Evolutionary conservation across 2,113 vertebrate genomes (phyloP).

Genomic region (Parus major): DNA sequence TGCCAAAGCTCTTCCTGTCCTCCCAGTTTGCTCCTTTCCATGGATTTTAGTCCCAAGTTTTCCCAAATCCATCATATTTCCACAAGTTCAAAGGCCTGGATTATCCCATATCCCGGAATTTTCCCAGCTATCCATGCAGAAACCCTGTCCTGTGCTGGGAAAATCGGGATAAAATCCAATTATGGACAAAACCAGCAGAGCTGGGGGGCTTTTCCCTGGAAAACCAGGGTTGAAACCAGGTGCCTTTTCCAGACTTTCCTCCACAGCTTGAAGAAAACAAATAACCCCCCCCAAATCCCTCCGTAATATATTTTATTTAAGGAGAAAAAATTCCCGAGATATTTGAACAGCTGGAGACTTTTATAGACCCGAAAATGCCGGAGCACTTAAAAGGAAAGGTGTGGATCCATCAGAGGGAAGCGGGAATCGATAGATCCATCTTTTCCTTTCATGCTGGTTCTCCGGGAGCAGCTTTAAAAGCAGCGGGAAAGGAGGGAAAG

Average conservation of each 20-base stretch:
- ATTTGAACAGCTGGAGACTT: background rate
- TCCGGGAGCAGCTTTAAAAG: background rate
- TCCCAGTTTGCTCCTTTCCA: background rate
- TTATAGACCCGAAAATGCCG: background rate
- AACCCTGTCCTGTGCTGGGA: background rate
- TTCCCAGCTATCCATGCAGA: background rate
- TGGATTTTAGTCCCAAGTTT: background rate
- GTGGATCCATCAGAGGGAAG: constrained; percentile 2
- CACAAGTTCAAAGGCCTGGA: background rate
- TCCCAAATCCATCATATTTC: background rate
- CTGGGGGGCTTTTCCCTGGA: background rate
- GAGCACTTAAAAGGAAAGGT: background rate
- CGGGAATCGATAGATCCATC: background rate
- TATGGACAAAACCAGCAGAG: background rate
- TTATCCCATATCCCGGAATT: background rate
- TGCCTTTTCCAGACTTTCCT: background rate
- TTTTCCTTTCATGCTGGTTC: background rate
- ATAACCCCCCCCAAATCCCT: accelerated
- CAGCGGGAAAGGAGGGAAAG: background rate
- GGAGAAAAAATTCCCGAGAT: background rate
- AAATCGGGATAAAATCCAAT: background rate
- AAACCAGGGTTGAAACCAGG: background rate
- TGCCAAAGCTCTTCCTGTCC: background rate
- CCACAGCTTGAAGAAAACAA: background rate
- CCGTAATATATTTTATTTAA: background rate